A percentile compares a stretch with the other conserved stretches of the same genome.
Evolutionary conservation across 2,888 invertebrate species (phyloP).

Genomic region (Athalia circularis): DNA sequence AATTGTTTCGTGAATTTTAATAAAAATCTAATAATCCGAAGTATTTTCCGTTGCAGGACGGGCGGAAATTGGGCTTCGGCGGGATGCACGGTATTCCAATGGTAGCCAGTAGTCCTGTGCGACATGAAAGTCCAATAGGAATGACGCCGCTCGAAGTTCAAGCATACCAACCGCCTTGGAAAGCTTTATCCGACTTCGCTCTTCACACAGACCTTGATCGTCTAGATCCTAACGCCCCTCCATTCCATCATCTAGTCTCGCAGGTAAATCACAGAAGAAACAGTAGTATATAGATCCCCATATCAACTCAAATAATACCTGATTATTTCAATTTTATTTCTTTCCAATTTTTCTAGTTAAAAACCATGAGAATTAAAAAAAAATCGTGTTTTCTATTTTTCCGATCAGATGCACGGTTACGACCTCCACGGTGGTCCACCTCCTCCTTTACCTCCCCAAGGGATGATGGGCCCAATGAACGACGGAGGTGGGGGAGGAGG

Average conservation of each 20-base stretch:
- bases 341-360: no score
- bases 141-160: conserved; percentile 92
- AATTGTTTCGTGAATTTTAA: no score
- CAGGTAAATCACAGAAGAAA: conserved; percentile 79
- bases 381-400: conserved; percentile 11
- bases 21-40: conserved; percentile 72
- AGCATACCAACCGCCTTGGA: conserved; percentile 98
- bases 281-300: no score
- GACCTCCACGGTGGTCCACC: conserved; percentile 78
- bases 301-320: background rate
- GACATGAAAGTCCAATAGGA: conserved; percentile 91
- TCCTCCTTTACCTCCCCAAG: conserved; percentile 69
- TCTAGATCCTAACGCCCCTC: conserved; percentile 89
- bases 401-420: conserved; percentile 91
- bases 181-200: conserved; percentile 96
- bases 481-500: conserved; percentile 68
- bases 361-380: background rate
- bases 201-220: conserved; percentile 94
- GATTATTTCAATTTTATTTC: background rate
- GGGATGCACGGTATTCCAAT: conserved; percentile 98
- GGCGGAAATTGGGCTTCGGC: conserved; percentile 94
- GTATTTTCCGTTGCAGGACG: conserved; percentile 85
- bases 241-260: conserved; percentile 97
- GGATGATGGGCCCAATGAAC: conserved; percentile 70
- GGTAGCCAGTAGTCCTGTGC: conserved; percentile 95